These are phyloP conservation scores for Ecdyonurus torrentis DNA, from an alignment of 2,888 invertebrate genomes.

Conservation along the genomic window DNA sequence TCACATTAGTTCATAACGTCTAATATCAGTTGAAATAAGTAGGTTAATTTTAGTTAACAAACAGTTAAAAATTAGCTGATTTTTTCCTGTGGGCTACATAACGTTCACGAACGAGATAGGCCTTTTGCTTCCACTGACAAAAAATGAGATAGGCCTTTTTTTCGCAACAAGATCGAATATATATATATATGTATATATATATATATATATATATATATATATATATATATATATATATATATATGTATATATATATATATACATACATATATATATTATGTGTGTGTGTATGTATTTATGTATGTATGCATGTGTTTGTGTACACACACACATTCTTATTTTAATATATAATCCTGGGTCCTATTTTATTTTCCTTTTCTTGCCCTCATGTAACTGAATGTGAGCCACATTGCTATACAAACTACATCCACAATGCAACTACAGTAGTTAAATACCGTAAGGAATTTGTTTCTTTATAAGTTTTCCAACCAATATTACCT, in stretches of 20 bases:
- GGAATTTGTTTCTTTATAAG: background rate
- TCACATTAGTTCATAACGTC: no score
- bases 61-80: no score
- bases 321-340: background rate
- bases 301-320: background rate
- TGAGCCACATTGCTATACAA: no score
- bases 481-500: conserved; percentile 20
- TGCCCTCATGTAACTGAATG: background rate
- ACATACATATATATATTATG: background rate
- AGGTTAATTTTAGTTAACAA: no score
- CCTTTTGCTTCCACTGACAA: no score
- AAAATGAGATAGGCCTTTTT: no score
- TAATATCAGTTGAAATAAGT: no score
- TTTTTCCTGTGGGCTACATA: no score
- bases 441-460: no score
- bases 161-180: no score
- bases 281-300: background rate
- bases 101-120: no score
- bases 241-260: background rate
- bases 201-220: background rate
- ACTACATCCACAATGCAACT: no score
- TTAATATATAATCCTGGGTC: background rate
- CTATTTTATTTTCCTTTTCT: background rate
- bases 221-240: background rate
- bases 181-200: background rate